phyloP scores from a whole-genome alignment of 2,113 vertebrate species.

The Tragulus kanchil region DNA sequence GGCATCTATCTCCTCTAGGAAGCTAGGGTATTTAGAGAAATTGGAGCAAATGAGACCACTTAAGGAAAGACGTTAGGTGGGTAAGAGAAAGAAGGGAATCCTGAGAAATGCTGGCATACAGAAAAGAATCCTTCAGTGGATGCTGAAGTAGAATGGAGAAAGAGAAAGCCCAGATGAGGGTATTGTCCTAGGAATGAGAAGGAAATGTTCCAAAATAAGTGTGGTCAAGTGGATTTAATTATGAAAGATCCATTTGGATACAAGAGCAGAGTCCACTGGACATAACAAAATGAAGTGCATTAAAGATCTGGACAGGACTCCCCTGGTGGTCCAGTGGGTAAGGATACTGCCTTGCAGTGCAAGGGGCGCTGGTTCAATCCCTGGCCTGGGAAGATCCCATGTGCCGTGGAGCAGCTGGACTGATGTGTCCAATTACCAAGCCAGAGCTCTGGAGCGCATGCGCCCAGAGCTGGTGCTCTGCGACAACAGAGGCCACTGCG shows the following conservation, averaged over 20 bases:
- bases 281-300: neutral
- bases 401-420: too few species aligned
- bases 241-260: neutral
- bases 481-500: too few species aligned
- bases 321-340: too few species aligned
- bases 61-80: neutral
- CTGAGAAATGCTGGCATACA: neutral
- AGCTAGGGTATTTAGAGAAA: neutral
- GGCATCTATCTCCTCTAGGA: neutral
- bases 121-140: neutral
- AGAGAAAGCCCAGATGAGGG: neutral
- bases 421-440: too few species aligned
- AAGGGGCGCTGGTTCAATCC: too few species aligned
- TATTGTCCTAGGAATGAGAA: neutral
- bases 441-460: too few species aligned
- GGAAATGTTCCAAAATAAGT: neutral
- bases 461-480: too few species aligned
- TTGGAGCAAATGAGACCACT: neutral
- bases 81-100: neutral
- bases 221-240: neutral
- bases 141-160: neutral
- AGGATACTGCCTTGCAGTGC: too few species aligned
- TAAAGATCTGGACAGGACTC: neutral
- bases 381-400: too few species aligned
- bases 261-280: neutral